Evolutionary conservation across 2,113 vertebrate genomes (phyloP), one percentile per base, ranked within the genome.

Genomic region (Sigmodon hispidus): DNA sequence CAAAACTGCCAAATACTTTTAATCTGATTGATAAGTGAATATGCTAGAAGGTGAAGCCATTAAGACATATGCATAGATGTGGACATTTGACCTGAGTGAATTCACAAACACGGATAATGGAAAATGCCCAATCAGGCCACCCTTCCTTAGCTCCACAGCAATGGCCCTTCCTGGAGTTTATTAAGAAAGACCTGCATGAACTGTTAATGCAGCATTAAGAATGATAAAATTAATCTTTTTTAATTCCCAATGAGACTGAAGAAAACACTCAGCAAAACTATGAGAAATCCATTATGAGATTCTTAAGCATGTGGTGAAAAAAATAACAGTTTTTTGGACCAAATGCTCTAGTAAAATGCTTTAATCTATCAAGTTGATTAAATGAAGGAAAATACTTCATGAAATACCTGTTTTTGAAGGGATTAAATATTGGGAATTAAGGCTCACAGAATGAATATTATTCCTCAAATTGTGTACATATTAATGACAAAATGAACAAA

Each of bases 371-470:
- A 88, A 89, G 48, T 73, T 93, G 77, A 91, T 13, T 91, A 92
- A 95, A 55, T 80, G 16, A 19, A 81, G n/a, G 26, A 52, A 84
- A 24, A 89, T 81, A 80, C 17, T 93, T 77, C 92, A 89, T 63
- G 15, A 90, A 91, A 93, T 91, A 84, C 87, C 26, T 80, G 24
- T 76, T 87, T 72, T 81, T 67, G 12, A 92, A 67, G 8, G 8
- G 52, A 94, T 85, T 96, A 92, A 97, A 79, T 92, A 86, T 72
- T 92, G 45, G 79, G 17, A 90, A 92, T 94, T 93, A 87, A 85
- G n/a, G 5, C 86, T 93, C 1, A 48, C 4, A 67, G 63, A 84
- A 85, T 63, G n/a, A 96, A 89, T n/a, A 95, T 36, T 89, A 96
- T 92, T 88, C 21, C 24, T 45, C 19, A 87, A 94, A 93, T 55